Evolutionary conservation across 2,113 vertebrate genomes (phyloP).

Genomic region (Heptranchias perlo): DNA sequence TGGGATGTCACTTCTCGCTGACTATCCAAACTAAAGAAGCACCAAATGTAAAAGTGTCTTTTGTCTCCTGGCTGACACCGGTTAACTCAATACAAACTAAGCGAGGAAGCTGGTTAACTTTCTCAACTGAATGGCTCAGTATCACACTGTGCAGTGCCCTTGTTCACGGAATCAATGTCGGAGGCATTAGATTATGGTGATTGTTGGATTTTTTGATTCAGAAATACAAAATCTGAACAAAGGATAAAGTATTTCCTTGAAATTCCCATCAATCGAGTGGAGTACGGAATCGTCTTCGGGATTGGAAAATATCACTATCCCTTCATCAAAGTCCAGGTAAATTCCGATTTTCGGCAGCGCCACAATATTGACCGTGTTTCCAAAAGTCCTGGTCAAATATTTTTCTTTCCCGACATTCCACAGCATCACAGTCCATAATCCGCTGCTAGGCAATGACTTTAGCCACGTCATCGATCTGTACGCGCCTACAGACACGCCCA

Average conservation of each 20-base stretch:
- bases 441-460: not conserved
- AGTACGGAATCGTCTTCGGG: conserved; percentile 53
- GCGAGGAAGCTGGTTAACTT: not conserved
- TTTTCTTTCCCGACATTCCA: not conserved
- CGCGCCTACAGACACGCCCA: not conserved
- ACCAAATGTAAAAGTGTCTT: no score
- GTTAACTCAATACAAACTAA: not conserved
- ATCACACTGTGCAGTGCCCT: not conserved
- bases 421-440: not conserved
- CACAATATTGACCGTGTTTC: not conserved
- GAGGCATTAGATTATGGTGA: not conserved
- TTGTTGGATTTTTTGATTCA: not conserved
- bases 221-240: conserved; percentile 62
- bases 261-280: conserved; percentile 57
- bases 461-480: not conserved
- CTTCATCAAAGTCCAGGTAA: conserved; percentile 59
- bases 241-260: conserved; percentile 63
- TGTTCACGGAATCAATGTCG: not conserved
- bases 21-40: not conserved
- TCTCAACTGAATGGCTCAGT: not conserved
- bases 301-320: conserved; percentile 60
- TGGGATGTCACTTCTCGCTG: not conserved
- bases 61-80: no score
- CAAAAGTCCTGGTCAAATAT: not conserved
- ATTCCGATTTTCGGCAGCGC: conserved; percentile 54